Conservation (phyloP, 2,888 invertebrate species). For the Cheilosia urbana region DNA sequence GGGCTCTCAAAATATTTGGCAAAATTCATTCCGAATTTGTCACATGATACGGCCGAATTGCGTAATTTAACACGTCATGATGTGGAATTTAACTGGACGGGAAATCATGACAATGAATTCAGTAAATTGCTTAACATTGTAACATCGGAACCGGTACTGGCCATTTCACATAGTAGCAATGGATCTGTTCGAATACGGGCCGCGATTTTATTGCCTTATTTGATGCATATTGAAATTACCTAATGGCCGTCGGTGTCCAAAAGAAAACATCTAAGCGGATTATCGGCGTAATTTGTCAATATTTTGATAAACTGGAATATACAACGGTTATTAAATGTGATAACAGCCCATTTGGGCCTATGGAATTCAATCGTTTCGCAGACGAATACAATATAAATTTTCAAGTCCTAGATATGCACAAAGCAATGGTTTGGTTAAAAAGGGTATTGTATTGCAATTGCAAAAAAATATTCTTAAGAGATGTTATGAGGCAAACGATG, state of each 20-base stretch:
- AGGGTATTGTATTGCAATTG: constrained; percentile 17
- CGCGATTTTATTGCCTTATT: constrained; percentile 43
- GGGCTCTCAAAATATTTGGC: constrained; percentile 71
- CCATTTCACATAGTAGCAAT: constrained; percentile 32
- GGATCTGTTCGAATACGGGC: constrained; percentile 64
- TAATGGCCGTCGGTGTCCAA: constrained; percentile 15
- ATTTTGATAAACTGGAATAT: constrained; percentile 33
- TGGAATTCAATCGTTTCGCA: constrained; percentile 10
- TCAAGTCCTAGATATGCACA: too few relatives aligned
- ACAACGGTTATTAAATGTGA: constrained; percentile 31
- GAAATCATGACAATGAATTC: constrained; percentile 18
- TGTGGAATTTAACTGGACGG: constrained; percentile 43
- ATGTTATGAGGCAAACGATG: constrained; percentile 21
- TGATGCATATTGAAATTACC: constrained; percentile 37
- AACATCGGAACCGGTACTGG: constrained; percentile 35
- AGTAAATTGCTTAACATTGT: constrained; percentile 19
- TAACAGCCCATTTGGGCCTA: constrained; percentile 30
- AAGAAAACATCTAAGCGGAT: constrained; percentile 25
- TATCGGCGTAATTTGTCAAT: constrained; percentile 9
- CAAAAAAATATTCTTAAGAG: constrained; percentile 26
- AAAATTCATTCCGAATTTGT: constrained; percentile 74
- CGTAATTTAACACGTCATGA: constrained; percentile 53
- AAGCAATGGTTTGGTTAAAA: too few relatives aligned
- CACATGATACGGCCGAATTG: constrained; percentile 46
- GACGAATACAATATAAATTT: constrained; percentile 20